phyloP scores from a whole-genome alignment of 2,888 invertebrate species.

The Caenorhabditis doughertyi region DNA sequence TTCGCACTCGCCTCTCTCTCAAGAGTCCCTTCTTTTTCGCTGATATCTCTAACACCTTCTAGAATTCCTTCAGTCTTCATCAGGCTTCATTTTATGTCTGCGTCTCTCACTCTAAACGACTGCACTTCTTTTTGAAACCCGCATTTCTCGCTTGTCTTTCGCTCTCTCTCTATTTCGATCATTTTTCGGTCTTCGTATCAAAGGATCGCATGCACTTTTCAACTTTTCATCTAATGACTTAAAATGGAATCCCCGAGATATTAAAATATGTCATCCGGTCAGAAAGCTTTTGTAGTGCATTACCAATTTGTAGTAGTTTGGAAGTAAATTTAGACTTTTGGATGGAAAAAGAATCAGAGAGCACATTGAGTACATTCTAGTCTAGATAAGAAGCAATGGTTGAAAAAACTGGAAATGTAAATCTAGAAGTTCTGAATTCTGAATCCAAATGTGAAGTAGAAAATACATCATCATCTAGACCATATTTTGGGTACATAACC shows the following conservation, averaged over 20 bases:
- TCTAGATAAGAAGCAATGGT: not conserved
- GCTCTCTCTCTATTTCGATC: constrained; percentile 25
- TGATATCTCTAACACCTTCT: constrained; percentile 16
- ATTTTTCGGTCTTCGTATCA: constrained; percentile 58
- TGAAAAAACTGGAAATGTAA: not conserved
- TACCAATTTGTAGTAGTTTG: not conserved
- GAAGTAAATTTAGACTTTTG: not conserved
- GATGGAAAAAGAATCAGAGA: not conserved
- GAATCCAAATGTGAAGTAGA: not conserved
- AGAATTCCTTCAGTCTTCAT: not conserved
- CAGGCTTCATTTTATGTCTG: constrained; percentile 5
- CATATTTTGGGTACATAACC: not conserved
- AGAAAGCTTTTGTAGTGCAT: not conserved
- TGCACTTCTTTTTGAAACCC: constrained; percentile 31
- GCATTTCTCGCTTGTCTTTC: constrained; percentile 32
- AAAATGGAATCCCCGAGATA: not conserved
- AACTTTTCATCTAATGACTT: constrained; percentile 39
- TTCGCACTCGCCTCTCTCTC: constrained; percentile 20
- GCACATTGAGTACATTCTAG: constrained; percentile 11
- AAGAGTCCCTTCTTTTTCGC: constrained; percentile 13
- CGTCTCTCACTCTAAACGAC: constrained; percentile 6
- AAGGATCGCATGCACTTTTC: constrained; percentile 58
- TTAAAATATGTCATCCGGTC: not conserved
- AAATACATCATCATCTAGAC: too few species aligned
- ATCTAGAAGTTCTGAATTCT: not conserved